Percentiles rank a stretch among this genome's conserved stretches.
These are phyloP conservation scores for Netelia inedita DNA, from an alignment of 2,888 invertebrate genomes.

Conservation along the genomic window DNA sequence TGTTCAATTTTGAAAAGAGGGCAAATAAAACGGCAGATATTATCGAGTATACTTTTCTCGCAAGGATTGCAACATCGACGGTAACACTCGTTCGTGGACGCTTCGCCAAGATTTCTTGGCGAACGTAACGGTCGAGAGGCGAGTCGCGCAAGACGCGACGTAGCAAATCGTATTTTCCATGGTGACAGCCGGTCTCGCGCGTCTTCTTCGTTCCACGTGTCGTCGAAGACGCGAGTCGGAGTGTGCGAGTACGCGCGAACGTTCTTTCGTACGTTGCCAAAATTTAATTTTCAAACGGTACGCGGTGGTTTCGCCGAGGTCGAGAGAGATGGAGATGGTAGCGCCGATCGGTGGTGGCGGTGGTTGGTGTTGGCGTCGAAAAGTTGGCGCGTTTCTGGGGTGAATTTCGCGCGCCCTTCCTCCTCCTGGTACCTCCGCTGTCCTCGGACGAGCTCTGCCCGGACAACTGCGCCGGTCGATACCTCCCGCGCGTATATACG, in stretches of 20 bases:
- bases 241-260: neutral
- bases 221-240: neutral
- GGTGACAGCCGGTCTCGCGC: neutral
- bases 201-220: slow-evolving; percentile 30
- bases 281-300: slow-evolving; percentile 46
- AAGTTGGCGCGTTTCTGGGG: slow-evolving; percentile 66
- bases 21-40: neutral
- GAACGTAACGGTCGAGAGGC: neutral
- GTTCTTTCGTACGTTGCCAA: slow-evolving; percentile 15
- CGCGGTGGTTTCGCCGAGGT: slow-evolving; percentile 15
- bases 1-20: neutral
- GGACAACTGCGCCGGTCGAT: slow-evolving; percentile 72
- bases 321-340: slow-evolving; percentile 19
- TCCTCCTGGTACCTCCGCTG: slow-evolving; percentile 41
- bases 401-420: slow-evolving; percentile 65
- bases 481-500: slow-evolving; percentile 42
- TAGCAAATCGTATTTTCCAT: slow-evolving; percentile 20
- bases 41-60: neutral
- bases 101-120: slow-evolving; percentile 48
- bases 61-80: neutral
- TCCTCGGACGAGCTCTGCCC: slow-evolving; percentile 62
- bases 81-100: neutral
- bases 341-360: slow-evolving; percentile 43
- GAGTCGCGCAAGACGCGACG: neutral
- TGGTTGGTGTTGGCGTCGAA: slow-evolving; percentile 59